Conservation (phyloP, 2,888 invertebrate genomes). For the Drosophila maculinotata region DNA sequence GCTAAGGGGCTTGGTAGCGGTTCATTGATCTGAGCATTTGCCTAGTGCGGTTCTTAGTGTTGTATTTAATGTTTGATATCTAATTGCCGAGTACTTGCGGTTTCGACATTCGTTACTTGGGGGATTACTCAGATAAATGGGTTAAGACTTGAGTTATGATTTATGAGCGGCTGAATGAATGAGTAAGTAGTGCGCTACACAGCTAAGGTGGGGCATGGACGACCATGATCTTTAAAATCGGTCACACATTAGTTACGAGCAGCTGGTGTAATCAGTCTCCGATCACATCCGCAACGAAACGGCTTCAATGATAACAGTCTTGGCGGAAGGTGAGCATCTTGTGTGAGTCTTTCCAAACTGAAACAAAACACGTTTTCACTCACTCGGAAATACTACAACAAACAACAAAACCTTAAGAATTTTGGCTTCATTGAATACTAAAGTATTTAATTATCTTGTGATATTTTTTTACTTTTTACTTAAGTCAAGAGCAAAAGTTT, state of each 20-base stretch:
- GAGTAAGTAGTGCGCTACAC: conserved; percentile 10
- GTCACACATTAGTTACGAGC: conserved; percentile 9
- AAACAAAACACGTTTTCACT: conserved; percentile 54
- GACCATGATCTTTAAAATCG: conserved; percentile 62
- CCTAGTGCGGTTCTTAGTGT: conserved; percentile 46
- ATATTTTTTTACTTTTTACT: neutral
- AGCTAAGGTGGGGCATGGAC: conserved; percentile 19
- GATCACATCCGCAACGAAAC: conserved; percentile 45
- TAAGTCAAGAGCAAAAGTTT: neutral
- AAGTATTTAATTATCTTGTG: conserved; percentile 13
- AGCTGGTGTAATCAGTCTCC: conserved; percentile 46
- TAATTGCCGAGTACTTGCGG: conserved; percentile 38
- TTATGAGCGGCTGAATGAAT: conserved; percentile 24
- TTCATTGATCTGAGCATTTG: conserved; percentile 63
- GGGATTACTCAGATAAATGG: conserved; percentile 41
- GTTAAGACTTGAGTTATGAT: conserved; percentile 42
- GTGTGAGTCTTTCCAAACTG: conserved; percentile 16
- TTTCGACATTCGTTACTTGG: conserved; percentile 10
- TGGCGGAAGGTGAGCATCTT: conserved; percentile 66
- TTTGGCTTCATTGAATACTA: neutral
- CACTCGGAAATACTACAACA: conserved; percentile 23
- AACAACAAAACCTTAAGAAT: conserved; percentile 19
- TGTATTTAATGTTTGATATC: conserved; percentile 36
- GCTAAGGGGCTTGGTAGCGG: conserved; percentile 59
- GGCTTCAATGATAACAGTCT: conserved; percentile 66